Evolutionary conservation across 2,113 vertebrate species (phyloP).

Genomic region (Prochilodus magdalenae): DNA sequence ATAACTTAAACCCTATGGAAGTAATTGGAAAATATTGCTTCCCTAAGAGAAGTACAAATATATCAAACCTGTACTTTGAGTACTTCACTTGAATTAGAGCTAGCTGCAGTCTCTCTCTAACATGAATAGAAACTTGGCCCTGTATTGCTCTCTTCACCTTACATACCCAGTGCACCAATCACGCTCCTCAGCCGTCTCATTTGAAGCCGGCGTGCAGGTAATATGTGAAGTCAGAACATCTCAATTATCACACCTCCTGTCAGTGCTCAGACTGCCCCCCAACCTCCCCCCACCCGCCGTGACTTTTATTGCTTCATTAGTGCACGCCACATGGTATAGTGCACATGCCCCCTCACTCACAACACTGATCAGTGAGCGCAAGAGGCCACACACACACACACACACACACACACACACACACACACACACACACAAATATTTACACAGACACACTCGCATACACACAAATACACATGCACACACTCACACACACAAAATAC

Average conservation of each 20-base stretch:
- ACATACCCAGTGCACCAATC: constrained; percentile 22
- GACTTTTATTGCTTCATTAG: constrained; percentile 99
- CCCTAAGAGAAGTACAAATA: too few species aligned
- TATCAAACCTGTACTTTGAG: too few species aligned
- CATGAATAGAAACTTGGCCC: too few species aligned
- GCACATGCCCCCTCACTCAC: constrained; percentile 69
- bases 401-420: background rate
- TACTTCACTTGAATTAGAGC: too few species aligned
- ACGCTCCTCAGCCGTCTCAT: constrained; percentile 43
- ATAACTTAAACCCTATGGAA: too few species aligned
- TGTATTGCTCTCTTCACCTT: background rate
- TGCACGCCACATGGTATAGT: constrained; percentile 84
- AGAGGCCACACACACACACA: constrained; percentile 63
- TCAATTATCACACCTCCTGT: constrained; percentile 82
- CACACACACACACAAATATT: too few species aligned
- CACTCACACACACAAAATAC: too few species aligned
- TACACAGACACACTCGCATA: too few species aligned
- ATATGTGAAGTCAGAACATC: constrained; percentile 78
- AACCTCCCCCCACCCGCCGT: constrained; percentile 77
- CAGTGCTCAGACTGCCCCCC: constrained; percentile 54
- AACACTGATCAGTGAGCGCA: constrained; percentile 71
- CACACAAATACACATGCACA: too few species aligned
- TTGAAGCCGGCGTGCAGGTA: constrained; percentile 73
- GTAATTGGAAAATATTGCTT: too few species aligned
- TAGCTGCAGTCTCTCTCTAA: too few species aligned